These are phyloP conservation scores for Drosophila arawakana DNA, from an alignment of 1,140 invertebrate species.

Conservation along the genomic window DNA sequence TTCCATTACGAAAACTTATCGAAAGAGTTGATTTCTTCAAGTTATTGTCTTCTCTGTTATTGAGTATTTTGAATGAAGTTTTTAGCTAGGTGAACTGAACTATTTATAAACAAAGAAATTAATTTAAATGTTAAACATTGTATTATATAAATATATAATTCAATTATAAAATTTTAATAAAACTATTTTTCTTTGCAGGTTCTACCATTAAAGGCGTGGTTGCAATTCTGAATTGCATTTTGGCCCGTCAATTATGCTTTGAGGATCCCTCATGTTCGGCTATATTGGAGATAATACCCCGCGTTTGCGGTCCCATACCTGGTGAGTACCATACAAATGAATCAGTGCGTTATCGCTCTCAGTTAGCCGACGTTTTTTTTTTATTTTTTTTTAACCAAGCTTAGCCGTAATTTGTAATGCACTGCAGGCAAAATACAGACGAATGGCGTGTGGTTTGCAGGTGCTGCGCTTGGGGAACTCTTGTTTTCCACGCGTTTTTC, in stretches of 20 bases:
- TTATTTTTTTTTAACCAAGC: conserved; percentile 8
- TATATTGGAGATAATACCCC: conserved; percentile 94
- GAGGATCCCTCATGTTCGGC: conserved; percentile 94
- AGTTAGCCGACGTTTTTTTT: not conserved
- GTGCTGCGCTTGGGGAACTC: conserved; percentile 51
- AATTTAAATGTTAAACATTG: not conserved
- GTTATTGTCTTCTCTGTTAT: not conserved
- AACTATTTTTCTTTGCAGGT: conserved; percentile 86
- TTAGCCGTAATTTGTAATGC: conserved; percentile 29
- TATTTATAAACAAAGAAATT: not conserved
- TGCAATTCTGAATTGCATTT: conserved; percentile 93
- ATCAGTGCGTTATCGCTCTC: conserved; percentile 17
- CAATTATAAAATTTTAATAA: not conserved
- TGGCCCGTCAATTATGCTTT: conserved; percentile 93
- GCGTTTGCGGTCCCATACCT: conserved; percentile 94
- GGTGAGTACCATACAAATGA: conserved; percentile 86
- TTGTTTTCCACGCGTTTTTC: conserved; percentile 6
- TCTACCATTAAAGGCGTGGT: conserved; percentile 89
- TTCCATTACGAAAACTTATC: conserved; percentile 43
- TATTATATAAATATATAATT: too few species aligned
- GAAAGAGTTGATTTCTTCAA: not conserved
- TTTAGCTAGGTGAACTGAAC: not conserved
- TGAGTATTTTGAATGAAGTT: not conserved
- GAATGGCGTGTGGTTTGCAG: conserved; percentile 45
- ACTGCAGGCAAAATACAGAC: conserved; percentile 19